These are phyloP conservation scores for Eretmocerus hayati DNA, from an alignment of 2,888 invertebrate species.

Conservation along the genomic window DNA sequence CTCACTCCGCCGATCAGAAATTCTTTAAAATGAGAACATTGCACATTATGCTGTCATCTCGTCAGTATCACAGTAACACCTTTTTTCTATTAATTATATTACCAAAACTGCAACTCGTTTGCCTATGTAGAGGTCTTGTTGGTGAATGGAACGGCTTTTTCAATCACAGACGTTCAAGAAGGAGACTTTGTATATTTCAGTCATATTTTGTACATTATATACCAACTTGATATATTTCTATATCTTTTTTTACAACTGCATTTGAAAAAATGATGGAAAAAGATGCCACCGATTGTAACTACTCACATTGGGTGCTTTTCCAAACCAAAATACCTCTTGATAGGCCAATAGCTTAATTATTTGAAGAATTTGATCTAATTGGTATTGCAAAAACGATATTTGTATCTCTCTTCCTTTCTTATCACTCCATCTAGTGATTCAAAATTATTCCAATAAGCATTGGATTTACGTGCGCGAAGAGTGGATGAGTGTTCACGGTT, in stretches of 20 bases:
- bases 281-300: not conserved
- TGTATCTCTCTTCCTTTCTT: slow-evolving; percentile 26
- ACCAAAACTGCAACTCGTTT: slow-evolving; percentile 59
- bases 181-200: slow-evolving; percentile 48
- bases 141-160: slow-evolving; percentile 77
- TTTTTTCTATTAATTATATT: too few relatives aligned
- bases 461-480: slow-evolving; percentile 8
- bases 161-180: slow-evolving; percentile 70
- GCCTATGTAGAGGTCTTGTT: slow-evolving; percentile 66
- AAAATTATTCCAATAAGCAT: slow-evolving; percentile 6
- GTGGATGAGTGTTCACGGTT: slow-evolving; percentile 30
- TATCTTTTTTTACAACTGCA: not conserved
- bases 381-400: slow-evolving; percentile 25
- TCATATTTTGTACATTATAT: slow-evolving; percentile 20
- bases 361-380: slow-evolving; percentile 6
- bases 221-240: slow-evolving; percentile 1
- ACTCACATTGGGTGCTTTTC: slow-evolving; percentile 10
- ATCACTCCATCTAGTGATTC: not conserved
- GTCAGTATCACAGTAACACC: too few relatives aligned
- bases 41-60: too few relatives aligned
- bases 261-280: not conserved
- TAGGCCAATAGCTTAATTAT: slow-evolving; percentile 14
- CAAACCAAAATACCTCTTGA: slow-evolving; percentile 15
- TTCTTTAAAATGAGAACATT: slow-evolving; percentile 8
- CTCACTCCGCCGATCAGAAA: slow-evolving; percentile 21